Base-by-base conservation (phyloP, 2,888 invertebrate species). In the Eutolmus rufibarbis region DNA sequence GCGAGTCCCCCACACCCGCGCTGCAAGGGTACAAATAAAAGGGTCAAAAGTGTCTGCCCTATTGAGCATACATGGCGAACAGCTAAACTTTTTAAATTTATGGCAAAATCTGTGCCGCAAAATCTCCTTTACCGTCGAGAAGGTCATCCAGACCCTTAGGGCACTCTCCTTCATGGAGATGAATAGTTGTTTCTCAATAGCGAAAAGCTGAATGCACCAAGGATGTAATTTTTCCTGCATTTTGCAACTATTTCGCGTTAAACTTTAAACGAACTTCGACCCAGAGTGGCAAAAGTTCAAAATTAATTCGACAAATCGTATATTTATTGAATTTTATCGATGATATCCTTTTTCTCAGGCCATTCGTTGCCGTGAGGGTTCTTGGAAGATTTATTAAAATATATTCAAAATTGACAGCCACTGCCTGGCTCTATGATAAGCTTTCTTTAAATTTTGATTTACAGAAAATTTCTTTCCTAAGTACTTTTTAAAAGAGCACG, bases 31-130 rank as follows among this genome's bases (percentile, higher is more conserved):
- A 46, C 28, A 78, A 78, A 78, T 78, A 78, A 78, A 43, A 78
- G 78, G 78, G 78, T 78, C 78, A 78, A 56, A 57, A 82, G 57
- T 82, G 57, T 56, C 34, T 82, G 82, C 57, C 82, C 51, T 82
- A 82, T 46, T 46, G 46, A 40, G 46, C 31, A 82, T 34, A 37
- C 82, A 82, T 56, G 43, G 51, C 57, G 57, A 23, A 34, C 19
- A 31, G 51, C 28, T 31, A 57, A 82, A 82, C 56, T 82, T 82
- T 82, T 56, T 34, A 82, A 82, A 82, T 82, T 82, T 82, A 82
- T 82, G 82, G 82, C 7, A 57, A 82, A 43, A n/a, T 56, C 51
- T 34, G 57, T 19, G 37, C 82, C 34, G 56, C 23, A 51, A 57
- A 82, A 82, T 82, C 12, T 57, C n/a, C 82, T 56, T 56, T 57